Percentiles rank a stretch among this genome's conserved stretches.
Evolutionary conservation across 2,888 invertebrate genomes (phyloP).

Genomic region (Lasioglossum marginatum): DNA sequence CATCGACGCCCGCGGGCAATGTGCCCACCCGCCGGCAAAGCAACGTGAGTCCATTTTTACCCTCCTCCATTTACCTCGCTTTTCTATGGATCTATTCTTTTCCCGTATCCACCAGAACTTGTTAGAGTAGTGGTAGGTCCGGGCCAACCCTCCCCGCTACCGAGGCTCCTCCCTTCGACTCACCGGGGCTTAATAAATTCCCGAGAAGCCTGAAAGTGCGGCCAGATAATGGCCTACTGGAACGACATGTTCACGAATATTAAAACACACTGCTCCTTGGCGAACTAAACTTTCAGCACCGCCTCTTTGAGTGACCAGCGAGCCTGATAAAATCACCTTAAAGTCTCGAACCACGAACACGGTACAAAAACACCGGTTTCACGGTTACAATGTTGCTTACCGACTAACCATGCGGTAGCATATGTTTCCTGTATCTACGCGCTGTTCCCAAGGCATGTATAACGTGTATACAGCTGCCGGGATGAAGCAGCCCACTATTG

Average conservation of each 20-base stretch:
- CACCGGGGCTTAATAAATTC: constrained; percentile 4
- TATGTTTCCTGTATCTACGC: background rate
- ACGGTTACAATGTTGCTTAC: background rate
- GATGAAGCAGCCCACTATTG: background rate
- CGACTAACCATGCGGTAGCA: background rate
- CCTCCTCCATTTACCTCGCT: constrained; percentile 11
- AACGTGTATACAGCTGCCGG: background rate
- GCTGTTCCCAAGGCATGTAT: background rate
- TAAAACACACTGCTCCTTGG: background rate
- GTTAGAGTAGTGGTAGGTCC: background rate
- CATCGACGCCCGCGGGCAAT: constrained; percentile 84
- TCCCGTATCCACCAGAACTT: background rate
- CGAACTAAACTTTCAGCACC: background rate
- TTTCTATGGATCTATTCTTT: constrained; percentile 5
- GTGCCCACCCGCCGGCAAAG: constrained; percentile 84
- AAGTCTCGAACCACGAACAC: background rate
- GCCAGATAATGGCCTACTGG: background rate
- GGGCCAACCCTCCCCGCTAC: background rate
- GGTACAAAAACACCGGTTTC: background rate
- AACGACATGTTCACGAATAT: background rate
- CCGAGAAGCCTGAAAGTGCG: background rate
- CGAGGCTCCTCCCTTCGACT: constrained; percentile 12
- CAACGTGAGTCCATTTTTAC: constrained; percentile 80
- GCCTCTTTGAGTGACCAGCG: background rate
- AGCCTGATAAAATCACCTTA: background rate